Base-by-base conservation (phyloP, 2,113 vertebrate species). In the Anolis sagrei region DNA sequence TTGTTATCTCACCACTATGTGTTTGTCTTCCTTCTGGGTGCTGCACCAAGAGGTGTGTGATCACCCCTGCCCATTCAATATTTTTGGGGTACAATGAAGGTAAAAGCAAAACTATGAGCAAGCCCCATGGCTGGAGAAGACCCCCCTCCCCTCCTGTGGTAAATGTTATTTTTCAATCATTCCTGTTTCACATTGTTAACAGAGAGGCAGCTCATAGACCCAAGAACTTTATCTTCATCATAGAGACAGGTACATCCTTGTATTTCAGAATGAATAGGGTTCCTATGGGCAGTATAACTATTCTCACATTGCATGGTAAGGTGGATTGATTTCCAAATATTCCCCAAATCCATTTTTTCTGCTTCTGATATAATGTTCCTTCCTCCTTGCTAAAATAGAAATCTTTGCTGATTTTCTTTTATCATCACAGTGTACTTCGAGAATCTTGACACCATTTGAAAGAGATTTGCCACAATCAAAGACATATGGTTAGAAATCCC, bases 221-320 rank as follows among this genome's bases (percentile, higher is more conserved):
- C n/a, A 72, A 76, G 83, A 89, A 85, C 92, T 5, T 90, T 68
- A 80, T 91, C 80, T 79, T 82, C 75, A 61, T 76, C 54, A 73
- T 83, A 14, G 85, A 92, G 78, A 87, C 84, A 80, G 74, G 5
- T 86, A 90, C 54, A 73, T 81, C 74, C 84, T 88, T 74, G n/a
- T 34, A 92, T 76, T 75, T 19, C 79, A 32, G 84, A 54, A 83
- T 89, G 88, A 78, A 27, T 61, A 68, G 7, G 69, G 48, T 80
- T 84, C 36, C 76, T 83, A 48, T 76, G 84, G 87, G 54, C 9
- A 49, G 19, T 75, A 58, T n/a, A n/a, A n/a, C n/a, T n/a, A 83
- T 92, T 90, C 90, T 51, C 51, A 5, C 58, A 18, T 34, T 5
- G 27, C 36, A 74, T 81, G 86, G 51, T 68, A 11, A 2, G n/a